Base-by-base conservation (phyloP, 2,113 vertebrate species). In the western clawed frog (Xenopus tropicalis) region DNA sequence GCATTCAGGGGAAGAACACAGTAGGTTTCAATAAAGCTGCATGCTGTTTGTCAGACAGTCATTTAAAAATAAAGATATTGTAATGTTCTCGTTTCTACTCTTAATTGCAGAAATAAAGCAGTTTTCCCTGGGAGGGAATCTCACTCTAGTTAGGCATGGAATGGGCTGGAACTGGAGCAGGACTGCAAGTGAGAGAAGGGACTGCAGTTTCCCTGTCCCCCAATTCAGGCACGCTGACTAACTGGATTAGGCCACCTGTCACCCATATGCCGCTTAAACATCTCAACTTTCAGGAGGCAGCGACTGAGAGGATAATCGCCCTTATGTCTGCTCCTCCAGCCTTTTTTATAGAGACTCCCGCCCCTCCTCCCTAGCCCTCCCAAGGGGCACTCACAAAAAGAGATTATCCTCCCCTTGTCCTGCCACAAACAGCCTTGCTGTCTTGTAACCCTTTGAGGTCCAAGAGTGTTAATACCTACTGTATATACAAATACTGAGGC, bases 191-290 rank as follows among this genome's bases (percentile, higher is more conserved):
- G 57, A 62, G 58, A 63, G 66, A 76, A 69, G 66, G 63, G 58
- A 24, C 66, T 76, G 73, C 66, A 69, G 56, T 69, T 75, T 69
- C 21, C 24, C 16, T 61, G 58, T 54, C 57, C 67, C 73, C 66
- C 58, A 63, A 42, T 69, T 76, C 73, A 69, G 57, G 66, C 66
- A 48, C 66, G 46, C 66, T 76, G 73, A 76, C 73, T 76, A 76
- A 76, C 66, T 69, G 57, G 73, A 76, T 76, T 76, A 76, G 66
- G 52, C 73, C 73, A 76, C 73, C 73, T 76, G 73, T 76, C 73
- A 76, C 48, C 73, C 73, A 76, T 76, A 76, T 76, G 73, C 66
- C 73, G 17, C 63, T 59, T 76, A 57, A 69, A 69, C 66, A 24
- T 76, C 73, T 76, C 66, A 76, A 76, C 73, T 76, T 76, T 69